Evolutionary conservation across 2,113 vertebrate genomes (phyloP), one percentile per base, ranked within the genome.

Genomic region (Bubo scandiacus): DNA sequence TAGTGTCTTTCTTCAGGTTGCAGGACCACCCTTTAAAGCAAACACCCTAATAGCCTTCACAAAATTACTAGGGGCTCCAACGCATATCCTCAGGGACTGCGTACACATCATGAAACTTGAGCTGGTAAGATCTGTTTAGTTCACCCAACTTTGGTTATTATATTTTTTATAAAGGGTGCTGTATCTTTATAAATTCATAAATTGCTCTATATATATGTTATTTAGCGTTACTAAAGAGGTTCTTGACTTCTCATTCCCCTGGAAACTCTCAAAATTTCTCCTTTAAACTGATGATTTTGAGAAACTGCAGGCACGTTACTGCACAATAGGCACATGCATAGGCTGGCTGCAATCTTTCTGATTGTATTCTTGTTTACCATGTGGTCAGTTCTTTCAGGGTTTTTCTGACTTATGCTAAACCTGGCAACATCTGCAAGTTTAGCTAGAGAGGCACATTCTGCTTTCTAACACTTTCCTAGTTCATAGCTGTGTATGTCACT

Each of bases 51-150:
- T 99, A 98, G 99, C 99, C 97, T 99, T 99, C 96, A 99, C 99
- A 74, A 99, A 99, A 97, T 98, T 99, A 70, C 97, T 99, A 96
- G 99, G 99, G 55, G 99, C 99, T 27, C 99, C 99, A 45, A 99
- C 99, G 3, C 99, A 99, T 96, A 99, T 99, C 97, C 99, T 99
- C 59, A 98, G 99, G 92, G 99, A 99, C 98, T 99, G 99, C 57
- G 99, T 99, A 62, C 99, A 99, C 96, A 99, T 99, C 96, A 99
- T 99, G 99, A 99, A 99, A 97, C 98, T 99, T 20, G 99, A 99
- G 97, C 98, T 99, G 99, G 99, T 99, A 97, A 98, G 99, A 97
- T 84, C 30, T 47, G 0, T 66, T 83, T n/a, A 51, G 29, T 91
- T 91, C 62, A 75, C 25, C 29, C 43, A 65, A 22, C 43, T 81